A percentile compares a stretch with the other conserved stretches of the same genome.
These are phyloP conservation scores for Gallinago media DNA, from an alignment of 2,113 vertebrate species.

Conservation along the genomic window DNA sequence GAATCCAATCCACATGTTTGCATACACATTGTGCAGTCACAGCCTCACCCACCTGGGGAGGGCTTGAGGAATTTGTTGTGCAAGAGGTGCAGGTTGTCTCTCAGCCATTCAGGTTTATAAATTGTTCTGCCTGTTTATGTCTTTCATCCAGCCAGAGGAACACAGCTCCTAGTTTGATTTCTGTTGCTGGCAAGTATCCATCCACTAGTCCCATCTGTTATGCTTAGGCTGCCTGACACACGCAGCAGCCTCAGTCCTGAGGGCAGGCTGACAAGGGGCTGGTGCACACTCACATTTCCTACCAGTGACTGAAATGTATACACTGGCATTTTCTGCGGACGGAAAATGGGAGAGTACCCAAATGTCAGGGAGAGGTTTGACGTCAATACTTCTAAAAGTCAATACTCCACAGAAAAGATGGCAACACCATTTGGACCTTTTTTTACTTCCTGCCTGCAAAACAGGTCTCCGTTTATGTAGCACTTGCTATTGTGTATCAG, in stretches of 20 bases:
- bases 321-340: background rate
- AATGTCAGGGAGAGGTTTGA: background rate
- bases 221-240: background rate
- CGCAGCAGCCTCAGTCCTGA: background rate
- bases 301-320: background rate
- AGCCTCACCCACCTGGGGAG: background rate
- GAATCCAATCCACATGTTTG: background rate
- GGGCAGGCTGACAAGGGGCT: background rate
- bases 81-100: background rate
- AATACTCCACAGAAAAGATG: background rate
- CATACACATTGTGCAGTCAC: background rate
- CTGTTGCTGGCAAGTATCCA: slow-evolving; percentile 35
- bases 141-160: background rate
- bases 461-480: no score
- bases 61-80: background rate
- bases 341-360: background rate
- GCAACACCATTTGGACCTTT: background rate
- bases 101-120: background rate
- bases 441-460: background rate
- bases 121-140: background rate
- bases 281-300: background rate
- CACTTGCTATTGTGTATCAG: no score
- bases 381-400: background rate
- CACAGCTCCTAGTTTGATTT: background rate
- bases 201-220: background rate